Conservation (phyloP, 30 jellyfish, hydroid and myxozoan species). For the Pseudorhiza aurosa region DNA sequence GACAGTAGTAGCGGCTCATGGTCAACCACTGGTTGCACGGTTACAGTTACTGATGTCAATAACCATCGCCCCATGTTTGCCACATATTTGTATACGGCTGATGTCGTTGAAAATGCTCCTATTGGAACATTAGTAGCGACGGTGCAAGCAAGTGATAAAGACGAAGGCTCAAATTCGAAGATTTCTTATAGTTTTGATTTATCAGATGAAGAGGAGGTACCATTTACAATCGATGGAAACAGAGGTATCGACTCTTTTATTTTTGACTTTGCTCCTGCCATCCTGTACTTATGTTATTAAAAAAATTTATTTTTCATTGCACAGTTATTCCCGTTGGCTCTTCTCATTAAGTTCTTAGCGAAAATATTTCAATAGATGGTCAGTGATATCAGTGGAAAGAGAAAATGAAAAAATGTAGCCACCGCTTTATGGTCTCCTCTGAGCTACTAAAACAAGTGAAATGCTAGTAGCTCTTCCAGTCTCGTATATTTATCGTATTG, state of each 20-base stretch:
- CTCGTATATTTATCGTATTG: too few relatives aligned
- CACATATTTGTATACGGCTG: slow-evolving; percentile 62
- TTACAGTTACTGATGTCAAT: slow-evolving; percentile 78
- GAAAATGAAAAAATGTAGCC: too few relatives aligned
- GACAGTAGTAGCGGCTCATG: slow-evolving; percentile 98
- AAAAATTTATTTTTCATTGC: not conserved
- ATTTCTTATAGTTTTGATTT: slow-evolving; percentile 64
- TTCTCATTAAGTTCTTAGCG: too few relatives aligned
- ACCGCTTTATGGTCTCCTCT: too few relatives aligned
- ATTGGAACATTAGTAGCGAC: slow-evolving; percentile 55
- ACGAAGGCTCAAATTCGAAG: slow-evolving; percentile 68
- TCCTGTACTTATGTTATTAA: not conserved
- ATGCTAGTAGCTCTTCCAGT: too few relatives aligned
- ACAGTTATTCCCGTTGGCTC: too few relatives aligned
- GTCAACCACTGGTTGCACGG: slow-evolving; percentile 83
- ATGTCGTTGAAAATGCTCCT: slow-evolving; percentile 58
- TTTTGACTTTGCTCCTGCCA: not conserved
- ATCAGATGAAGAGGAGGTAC: slow-evolving; percentile 17
- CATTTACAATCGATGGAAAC: slow-evolving; percentile 46
- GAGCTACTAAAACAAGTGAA: too few relatives aligned
- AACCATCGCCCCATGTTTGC: slow-evolving; percentile 88
- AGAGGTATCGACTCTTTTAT: slow-evolving; percentile 47
- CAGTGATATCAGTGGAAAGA: too few relatives aligned
- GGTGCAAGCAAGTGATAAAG: slow-evolving; percentile 78
- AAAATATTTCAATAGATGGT: too few relatives aligned